Conservation (phyloP, 1,140 invertebrate genomes). For the Diabrotica undecimpunctata region DNA sequence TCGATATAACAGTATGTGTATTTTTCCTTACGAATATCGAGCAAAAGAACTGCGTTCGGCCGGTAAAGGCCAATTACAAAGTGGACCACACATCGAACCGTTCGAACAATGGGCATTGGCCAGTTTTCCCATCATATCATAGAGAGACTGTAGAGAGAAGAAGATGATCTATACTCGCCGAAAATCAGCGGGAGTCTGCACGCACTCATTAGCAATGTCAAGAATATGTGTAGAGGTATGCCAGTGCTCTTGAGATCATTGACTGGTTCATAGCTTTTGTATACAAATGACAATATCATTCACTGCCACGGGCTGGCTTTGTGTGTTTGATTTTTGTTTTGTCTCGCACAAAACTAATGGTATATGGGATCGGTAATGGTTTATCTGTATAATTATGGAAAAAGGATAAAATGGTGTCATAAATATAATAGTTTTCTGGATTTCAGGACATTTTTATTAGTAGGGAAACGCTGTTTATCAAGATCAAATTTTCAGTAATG, state of each 20-base stretch:
- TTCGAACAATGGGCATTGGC: slow-evolving; percentile 30
- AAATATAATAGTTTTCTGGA: too few relatives aligned
- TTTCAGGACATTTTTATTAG: too few relatives aligned
- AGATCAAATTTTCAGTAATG: too few relatives aligned
- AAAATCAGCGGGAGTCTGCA: slow-evolving; percentile 32
- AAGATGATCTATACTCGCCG: slow-evolving; percentile 25
- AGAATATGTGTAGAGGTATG: slow-evolving; percentile 17
- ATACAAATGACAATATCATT: slow-evolving; percentile 3
- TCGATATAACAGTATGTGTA: neutral
- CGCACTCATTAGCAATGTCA: slow-evolving; percentile 39
- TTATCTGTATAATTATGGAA: too few relatives aligned
- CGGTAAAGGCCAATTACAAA: slow-evolving; percentile 26
- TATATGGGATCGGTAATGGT: too few relatives aligned
- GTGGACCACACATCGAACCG: slow-evolving; percentile 36
- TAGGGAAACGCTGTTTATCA: too few relatives aligned
- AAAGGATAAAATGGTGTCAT: too few relatives aligned
- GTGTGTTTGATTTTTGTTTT: neutral
- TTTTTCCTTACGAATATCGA: neutral
- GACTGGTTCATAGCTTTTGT: neutral
- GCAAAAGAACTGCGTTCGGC: neutral
- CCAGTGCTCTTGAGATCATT: neutral
- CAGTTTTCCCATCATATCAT: slow-evolving; percentile 20
- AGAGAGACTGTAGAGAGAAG: slow-evolving; percentile 1
- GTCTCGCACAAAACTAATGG: too few relatives aligned
- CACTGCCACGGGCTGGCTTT: neutral